Base-by-base conservation (phyloP, 2,113 vertebrate species). In the Choloepus hoffmanni region DNA sequence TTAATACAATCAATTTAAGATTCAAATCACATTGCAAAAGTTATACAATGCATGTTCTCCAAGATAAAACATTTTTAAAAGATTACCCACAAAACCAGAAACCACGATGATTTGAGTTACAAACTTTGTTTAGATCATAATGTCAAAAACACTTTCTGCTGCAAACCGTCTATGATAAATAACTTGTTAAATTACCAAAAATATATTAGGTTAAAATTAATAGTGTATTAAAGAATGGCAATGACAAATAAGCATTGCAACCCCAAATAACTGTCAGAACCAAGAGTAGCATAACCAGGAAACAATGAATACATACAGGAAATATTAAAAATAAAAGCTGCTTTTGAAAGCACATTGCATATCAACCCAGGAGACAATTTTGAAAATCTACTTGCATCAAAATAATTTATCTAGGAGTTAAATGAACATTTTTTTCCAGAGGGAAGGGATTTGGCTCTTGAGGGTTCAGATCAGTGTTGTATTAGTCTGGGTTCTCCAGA, bases 171-270 rank as follows among this genome's bases (percentile, higher is more conserved):
- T 26, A 15, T 85, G 89, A 40, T 62, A 83, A 81, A 70, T n/a
- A 70, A 81, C 24, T 23, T 79, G 58, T 74, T 79, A 63, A 79
- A 43, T 65, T 88, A 18, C 26, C 43, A 58, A 78, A 89, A 72
- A n/a, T 84, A 73, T 94, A 92, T 21, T 63, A 81, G 92, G 89
- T 62, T 58, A 26, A 36, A 68, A 79, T 45, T 28, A 36, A 72
- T 45, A n/a, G 36, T 4, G 48, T 33, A 48, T 19, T 85, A 23
- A 78, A 73, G 21, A 45, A 67, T 58, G 68, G 63, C 8, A 58
- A 24, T 14, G 79, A 45, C 26, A 85, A 62, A 26, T 85, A 70
- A 73, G 2, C 13, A 19, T 40, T n/a, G 10, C 30, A 24, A 78
- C n/a, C 24, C 3, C 13, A 85, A 65, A 68, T 90, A 91, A 83